phyloP scores from a whole-genome alignment of 2,797 vertebrate species.

The Phoxinus dragarum region DNA sequence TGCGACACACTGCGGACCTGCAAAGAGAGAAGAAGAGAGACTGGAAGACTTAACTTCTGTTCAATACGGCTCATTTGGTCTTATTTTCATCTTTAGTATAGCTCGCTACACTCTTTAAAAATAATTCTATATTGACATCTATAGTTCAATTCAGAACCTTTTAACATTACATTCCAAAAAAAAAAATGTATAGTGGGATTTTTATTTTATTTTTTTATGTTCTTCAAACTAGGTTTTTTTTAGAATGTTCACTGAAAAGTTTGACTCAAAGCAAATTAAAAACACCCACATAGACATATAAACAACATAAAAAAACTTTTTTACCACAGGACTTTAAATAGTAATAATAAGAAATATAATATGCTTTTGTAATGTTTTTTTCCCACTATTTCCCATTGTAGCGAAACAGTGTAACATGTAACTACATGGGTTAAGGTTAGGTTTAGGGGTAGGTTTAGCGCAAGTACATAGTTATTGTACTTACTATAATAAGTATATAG shows the following conservation, averaged over 20 bases:
- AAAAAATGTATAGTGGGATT: no score
- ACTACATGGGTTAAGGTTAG: no score
- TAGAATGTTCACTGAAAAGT: neutral
- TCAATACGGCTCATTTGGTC: neutral
- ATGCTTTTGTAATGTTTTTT: neutral
- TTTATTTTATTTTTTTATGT: neutral
- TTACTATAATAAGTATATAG: no score
- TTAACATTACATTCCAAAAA: neutral
- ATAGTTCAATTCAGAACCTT: neutral
- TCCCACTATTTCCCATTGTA: no score
- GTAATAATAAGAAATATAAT: neutral
- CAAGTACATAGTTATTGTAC: no score
- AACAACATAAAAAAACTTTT: no score
- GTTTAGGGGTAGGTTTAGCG: no score
- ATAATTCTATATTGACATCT: neutral
- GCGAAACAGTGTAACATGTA: no score
- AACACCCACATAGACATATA: no score
- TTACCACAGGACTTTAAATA: no score
- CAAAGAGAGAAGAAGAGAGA: neutral
- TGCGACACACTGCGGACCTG: constrained; percentile 81
- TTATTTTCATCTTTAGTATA: neutral
- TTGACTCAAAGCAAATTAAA: no score
- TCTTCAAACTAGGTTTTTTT: neutral
- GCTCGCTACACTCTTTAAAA: neutral
- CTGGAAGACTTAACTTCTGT: neutral